These are phyloP conservation scores for Xestia sexstrigata DNA, from an alignment of 2,888 invertebrate species.

Conservation along the genomic window DNA sequence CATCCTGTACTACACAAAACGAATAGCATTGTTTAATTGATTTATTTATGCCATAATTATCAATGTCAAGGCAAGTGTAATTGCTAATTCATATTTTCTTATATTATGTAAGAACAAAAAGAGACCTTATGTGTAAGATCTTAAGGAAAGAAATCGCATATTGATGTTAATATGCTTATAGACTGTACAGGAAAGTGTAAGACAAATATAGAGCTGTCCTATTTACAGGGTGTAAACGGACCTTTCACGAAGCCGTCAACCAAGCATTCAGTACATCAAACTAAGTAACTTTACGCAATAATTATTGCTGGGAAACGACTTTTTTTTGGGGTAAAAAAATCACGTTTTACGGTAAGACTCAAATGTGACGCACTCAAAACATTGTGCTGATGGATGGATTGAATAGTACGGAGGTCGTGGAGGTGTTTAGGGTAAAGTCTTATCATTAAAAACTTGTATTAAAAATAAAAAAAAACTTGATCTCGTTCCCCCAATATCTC, in stretches of 20 bases:
- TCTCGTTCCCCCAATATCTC: background rate
- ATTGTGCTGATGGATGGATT: background rate
- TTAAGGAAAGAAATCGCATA: background rate
- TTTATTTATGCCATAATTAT: slow-evolving; percentile 12
- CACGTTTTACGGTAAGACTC: background rate
- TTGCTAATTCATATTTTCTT: background rate
- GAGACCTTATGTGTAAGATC: background rate
- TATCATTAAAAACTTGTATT: background rate
- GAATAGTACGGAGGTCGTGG: background rate
- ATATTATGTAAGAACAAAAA: background rate
- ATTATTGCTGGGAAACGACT: background rate
- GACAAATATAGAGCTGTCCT: background rate
- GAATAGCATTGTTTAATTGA: background rate
- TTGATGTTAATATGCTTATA: background rate
- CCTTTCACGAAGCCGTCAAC: background rate
- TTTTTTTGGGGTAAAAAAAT: background rate
- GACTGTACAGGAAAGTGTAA: background rate
- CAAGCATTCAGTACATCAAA: slow-evolving; percentile 3
- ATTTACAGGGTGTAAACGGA: background rate
- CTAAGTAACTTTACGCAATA: background rate
- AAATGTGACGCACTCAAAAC: background rate
- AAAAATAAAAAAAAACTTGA: no score
- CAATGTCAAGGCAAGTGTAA: background rate
- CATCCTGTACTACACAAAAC: background rate
- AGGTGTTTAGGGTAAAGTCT: background rate